Conservation (phyloP, 2,797 vertebrate genomes). For the Micrastur ruficollis region DNA sequence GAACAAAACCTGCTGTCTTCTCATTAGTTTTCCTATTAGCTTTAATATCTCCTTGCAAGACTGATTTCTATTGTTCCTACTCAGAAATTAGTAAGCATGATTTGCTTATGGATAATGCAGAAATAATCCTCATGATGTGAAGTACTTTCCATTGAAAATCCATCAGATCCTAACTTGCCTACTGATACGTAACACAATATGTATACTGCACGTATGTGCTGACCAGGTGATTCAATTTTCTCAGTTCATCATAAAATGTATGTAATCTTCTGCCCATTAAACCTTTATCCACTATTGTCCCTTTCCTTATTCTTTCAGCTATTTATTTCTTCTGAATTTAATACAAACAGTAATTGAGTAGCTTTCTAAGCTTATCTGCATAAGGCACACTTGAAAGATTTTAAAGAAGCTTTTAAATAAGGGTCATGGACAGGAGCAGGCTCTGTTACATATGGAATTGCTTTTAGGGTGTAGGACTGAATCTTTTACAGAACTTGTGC, state of each 20-base stretch:
- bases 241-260: not conserved
- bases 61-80: not conserved
- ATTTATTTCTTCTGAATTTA: not conserved
- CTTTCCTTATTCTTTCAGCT: not conserved
- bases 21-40: not conserved
- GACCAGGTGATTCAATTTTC: too few relatives aligned
- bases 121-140: not conserved
- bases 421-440: not conserved
- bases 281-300: not conserved
- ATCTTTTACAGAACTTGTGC: not conserved
- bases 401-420: not conserved
- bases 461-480: not conserved
- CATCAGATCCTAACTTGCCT: not conserved
- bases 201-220: too few relatives aligned
- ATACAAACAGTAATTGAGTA: not conserved
- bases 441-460: not conserved
- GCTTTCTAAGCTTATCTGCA: not conserved
- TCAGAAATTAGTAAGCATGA: not conserved
- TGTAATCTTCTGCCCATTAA: not conserved
- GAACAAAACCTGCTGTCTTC: not conserved
- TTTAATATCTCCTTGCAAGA: not conserved
- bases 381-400: not conserved
- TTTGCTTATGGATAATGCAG: not conserved
- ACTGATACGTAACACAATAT: not conserved
- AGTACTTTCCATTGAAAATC: not conserved